Percentiles rank a stretch among this genome's conserved stretches.
Evolutionary conservation across 2,888 invertebrate genomes (phyloP).

Genomic region (Andrena haemorrhoa): DNA sequence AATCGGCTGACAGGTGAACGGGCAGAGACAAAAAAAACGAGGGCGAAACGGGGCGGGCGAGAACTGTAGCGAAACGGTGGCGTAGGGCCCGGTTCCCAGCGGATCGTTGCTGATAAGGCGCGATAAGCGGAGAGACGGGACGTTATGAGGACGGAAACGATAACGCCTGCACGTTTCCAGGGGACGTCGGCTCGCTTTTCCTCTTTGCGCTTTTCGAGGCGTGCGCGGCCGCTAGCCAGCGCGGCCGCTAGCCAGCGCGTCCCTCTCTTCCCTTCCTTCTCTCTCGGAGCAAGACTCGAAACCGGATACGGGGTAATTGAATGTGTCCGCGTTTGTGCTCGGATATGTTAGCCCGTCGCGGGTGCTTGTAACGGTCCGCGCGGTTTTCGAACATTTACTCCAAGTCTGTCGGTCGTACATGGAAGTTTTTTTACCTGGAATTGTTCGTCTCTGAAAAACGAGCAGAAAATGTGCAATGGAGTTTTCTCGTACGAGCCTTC

Average conservation of each 20-base stretch:
- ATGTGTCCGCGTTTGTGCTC: slow-evolving; percentile 53
- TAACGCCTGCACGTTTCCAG: slow-evolving; percentile 63
- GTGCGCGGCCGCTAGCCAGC: slow-evolving; percentile 19
- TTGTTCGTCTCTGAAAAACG: neutral
- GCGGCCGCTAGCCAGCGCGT: slow-evolving; percentile 18
- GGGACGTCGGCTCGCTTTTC: slow-evolving; percentile 49
- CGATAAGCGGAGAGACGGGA: slow-evolving; percentile 57
- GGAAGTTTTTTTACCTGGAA: too few relatives aligned
- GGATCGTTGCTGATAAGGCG: slow-evolving; percentile 64
- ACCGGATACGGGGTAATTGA: slow-evolving; percentile 55
- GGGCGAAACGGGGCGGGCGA: neutral
- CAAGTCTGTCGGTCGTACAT: too few relatives aligned
- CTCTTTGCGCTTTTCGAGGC: slow-evolving; percentile 53
- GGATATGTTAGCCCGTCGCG: slow-evolving; percentile 30
- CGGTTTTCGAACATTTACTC: neutral
- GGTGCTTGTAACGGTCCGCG: neutral
- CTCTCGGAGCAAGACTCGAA: slow-evolving; percentile 1
- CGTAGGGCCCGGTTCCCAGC: slow-evolving; percentile 40
- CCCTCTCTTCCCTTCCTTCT: neutral
- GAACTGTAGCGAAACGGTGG: neutral
- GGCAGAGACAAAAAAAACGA: slow-evolving; percentile 30
- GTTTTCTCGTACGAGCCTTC: too few relatives aligned
- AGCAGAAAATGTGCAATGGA: neutral
- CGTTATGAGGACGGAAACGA: slow-evolving; percentile 63
- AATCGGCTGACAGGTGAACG: slow-evolving; percentile 42